Conservation (phyloP, 2,113 vertebrate genomes). For the Pao palembangensis region DNA sequence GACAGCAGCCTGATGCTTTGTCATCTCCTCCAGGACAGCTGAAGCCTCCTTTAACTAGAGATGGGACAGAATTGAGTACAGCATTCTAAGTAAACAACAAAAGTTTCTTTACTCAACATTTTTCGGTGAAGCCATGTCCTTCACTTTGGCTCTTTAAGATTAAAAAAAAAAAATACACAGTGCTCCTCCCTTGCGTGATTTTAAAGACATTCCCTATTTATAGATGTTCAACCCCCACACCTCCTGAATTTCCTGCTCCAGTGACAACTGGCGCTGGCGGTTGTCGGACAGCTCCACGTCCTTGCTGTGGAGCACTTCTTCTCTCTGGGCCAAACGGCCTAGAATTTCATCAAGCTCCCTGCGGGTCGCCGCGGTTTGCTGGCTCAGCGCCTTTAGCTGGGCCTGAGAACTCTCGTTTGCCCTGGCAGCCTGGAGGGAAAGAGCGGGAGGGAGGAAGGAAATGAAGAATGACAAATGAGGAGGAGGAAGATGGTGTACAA, state of each 20-base stretch:
- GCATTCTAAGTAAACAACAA: not conserved
- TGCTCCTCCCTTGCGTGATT: constrained; percentile 7
- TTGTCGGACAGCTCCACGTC: constrained; percentile 80
- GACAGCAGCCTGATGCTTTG: constrained; percentile 69
- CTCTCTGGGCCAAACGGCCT: constrained; percentile 81
- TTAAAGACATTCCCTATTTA: constrained; percentile 9
- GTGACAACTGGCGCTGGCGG: constrained; percentile 72
- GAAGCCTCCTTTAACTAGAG: constrained; percentile 70
- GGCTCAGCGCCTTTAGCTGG: constrained; percentile 79
- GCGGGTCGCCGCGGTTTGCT: constrained; percentile 81
- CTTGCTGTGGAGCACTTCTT: constrained; percentile 83
- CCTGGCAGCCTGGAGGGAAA: constrained; percentile 73
- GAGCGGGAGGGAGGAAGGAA: constrained; percentile 7
- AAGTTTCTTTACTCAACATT: not conserved
- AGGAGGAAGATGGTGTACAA: constrained; percentile 34
- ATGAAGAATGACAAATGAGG: constrained; percentile 53
- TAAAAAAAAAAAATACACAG: not conserved
- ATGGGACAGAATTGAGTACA: not conserved
- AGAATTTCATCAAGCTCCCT: constrained; percentile 84
- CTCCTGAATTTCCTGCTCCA: constrained; percentile 82
- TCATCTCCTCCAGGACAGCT: constrained; percentile 74
- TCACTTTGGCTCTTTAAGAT: not conserved
- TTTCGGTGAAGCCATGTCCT: not conserved
- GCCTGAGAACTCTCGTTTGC: constrained; percentile 81
- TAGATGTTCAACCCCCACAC: constrained; percentile 34